Conservation (phyloP, 2,888 invertebrate species). For the Cheiracanthium punctorium region DNA sequence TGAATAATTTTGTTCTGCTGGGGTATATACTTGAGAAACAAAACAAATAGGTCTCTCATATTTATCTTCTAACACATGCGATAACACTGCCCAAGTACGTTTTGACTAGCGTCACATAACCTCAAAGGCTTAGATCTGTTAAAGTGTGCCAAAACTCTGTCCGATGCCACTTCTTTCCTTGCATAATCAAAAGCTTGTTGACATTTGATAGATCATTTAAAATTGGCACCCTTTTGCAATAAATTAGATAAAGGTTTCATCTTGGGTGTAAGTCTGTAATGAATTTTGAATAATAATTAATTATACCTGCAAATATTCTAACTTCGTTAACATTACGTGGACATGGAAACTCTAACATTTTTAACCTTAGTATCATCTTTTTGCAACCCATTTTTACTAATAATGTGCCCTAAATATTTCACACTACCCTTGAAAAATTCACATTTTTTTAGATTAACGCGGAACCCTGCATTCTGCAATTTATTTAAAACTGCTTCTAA, state of each 20-base stretch:
- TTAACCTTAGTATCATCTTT: not conserved
- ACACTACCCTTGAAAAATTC: too few relatives aligned
- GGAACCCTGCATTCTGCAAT: too few relatives aligned
- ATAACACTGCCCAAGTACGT: too few relatives aligned
- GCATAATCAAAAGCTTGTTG: slow-evolving; percentile 2
- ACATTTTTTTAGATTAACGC: too few relatives aligned
- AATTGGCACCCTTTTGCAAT: slow-evolving; percentile 13
- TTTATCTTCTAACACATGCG: too few relatives aligned
- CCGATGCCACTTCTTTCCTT: not conserved
- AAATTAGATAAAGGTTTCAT: slow-evolving; percentile 16
- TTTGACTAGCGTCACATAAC: not conserved
- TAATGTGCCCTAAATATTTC: slow-evolving; percentile 18
- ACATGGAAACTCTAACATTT: slow-evolving; percentile 14
- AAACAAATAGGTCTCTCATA: too few relatives aligned
- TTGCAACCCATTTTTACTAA: too few relatives aligned
- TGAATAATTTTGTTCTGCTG: too few relatives aligned
- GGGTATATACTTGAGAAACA: not conserved
- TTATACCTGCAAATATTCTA: slow-evolving; percentile 1
- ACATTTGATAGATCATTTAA: slow-evolving; percentile 3
- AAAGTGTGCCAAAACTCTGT: not conserved
- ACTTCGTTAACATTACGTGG: too few relatives aligned
- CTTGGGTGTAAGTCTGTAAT: not conserved
- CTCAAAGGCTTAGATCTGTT: too few relatives aligned
- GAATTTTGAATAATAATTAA: slow-evolving; percentile 18
- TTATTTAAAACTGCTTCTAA: too few relatives aligned